Conservation (phyloP, 2,888 invertebrate genomes). For the Cheilosia scutellata region DNA sequence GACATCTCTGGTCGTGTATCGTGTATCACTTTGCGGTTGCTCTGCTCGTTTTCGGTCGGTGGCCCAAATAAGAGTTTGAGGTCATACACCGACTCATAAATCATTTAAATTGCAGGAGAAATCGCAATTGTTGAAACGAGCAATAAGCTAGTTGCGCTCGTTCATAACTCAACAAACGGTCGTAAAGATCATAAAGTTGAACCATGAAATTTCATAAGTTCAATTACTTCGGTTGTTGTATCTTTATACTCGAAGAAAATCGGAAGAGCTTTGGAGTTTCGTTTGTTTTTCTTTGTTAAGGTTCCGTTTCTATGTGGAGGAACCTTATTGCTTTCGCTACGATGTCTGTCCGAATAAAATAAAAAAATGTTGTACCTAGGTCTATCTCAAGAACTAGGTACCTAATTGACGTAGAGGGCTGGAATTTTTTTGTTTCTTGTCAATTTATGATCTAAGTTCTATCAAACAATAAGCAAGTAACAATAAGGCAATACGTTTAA, state of each 20-base stretch:
- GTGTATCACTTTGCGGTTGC: constrained; percentile 18
- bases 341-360: no score
- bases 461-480: no score
- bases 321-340: no score
- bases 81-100: constrained; percentile 77
- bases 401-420: no score
- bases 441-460: constrained; percentile 14
- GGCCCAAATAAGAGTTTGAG: constrained; percentile 79
- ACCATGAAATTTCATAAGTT: constrained; percentile 60
- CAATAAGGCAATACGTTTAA: no score
- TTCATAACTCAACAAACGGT: constrained; percentile 7
- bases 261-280: no score
- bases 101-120: constrained; percentile 63
- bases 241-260: constrained; percentile 7
- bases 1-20: constrained; percentile 14
- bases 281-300: no score
- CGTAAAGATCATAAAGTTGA: constrained; percentile 41
- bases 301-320: no score
- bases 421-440: neutral
- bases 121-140: constrained; percentile 44
- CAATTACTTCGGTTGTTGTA: constrained; percentile 47
- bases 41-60: constrained; percentile 77
- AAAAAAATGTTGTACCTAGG: no score
- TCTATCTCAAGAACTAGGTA: no score
- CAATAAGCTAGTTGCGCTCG: neutral